phyloP scores from a whole-genome alignment of 2,113 vertebrate species.

The Proterorhinus semilunaris region DNA sequence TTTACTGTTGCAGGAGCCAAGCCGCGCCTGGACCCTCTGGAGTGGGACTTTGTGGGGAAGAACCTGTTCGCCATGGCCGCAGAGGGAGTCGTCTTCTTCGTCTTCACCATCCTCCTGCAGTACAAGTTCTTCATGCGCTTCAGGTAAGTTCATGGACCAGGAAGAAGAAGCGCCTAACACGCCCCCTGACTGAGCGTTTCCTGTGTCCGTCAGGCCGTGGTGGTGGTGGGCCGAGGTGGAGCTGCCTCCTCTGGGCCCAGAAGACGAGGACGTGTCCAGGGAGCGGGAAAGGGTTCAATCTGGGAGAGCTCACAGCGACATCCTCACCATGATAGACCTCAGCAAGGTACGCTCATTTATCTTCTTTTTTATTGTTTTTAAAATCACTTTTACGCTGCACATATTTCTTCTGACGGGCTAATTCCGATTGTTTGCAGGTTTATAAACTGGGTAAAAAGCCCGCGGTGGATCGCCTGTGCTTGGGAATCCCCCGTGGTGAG shows the following conservation, averaged over 20 bases:
- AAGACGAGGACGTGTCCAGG: slow-evolving; percentile 78
- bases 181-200: background rate
- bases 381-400: too few species aligned
- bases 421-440: slow-evolving; percentile 53
- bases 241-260: slow-evolving; percentile 69
- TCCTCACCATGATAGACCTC: slow-evolving; percentile 75
- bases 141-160: slow-evolving; percentile 46
- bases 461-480: slow-evolving; percentile 77
- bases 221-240: slow-evolving; percentile 47
- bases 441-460: slow-evolving; percentile 74
- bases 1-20: slow-evolving; percentile 65
- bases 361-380: too few species aligned
- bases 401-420: too few species aligned
- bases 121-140: slow-evolving; percentile 78
- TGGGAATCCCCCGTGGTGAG: slow-evolving; percentile 80
- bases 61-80: slow-evolving; percentile 81
- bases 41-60: slow-evolving; percentile 81
- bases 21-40: slow-evolving; percentile 69
- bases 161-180: too few species aligned
- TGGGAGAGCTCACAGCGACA: slow-evolving; percentile 69
- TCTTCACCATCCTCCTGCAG: slow-evolving; percentile 79
- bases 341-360: slow-evolving; percentile 53
- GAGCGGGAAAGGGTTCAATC: slow-evolving; percentile 75
- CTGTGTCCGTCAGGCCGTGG: slow-evolving; percentile 55
- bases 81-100: slow-evolving; percentile 77